Base-by-base conservation (phyloP, 92 coral and sea anemone genomes). In the Epizoanthus fatuus region DNA sequence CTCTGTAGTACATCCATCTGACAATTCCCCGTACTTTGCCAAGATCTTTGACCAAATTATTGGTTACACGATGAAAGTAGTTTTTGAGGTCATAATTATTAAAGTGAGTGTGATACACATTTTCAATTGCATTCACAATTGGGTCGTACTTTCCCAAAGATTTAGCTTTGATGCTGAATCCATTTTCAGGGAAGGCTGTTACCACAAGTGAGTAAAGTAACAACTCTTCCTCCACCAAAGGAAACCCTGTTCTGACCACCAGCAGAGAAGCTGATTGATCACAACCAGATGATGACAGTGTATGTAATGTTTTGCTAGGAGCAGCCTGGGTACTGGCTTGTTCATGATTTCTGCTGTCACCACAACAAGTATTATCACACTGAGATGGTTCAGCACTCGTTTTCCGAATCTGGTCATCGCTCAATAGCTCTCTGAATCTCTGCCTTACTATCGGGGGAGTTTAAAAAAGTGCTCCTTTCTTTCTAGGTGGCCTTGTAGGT, bases 1-100 rank as follows among this genome's bases (percentile, higher is more conserved):
- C 53, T 40, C 55, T 83, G 68, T 83, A 83, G 69, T 83, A 83
- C 81, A 72, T 56, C 87, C 87, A 79, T 13, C 84, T 79, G 55
- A 79, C 25, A 39, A 59, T 32, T 79, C 84, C 72, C 8, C 60
- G 57, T 29, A 62, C 16, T 60, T 79, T 79, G 32, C 84, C 74
- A 5, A 63, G 37, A 62, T 59, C 58, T 19, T 63, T 64, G 16
- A 80, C 74, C 16, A 80, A 80, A 64, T 80, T 80, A 65, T 64
- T 55, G 67, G 74, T 56, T 42, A 57, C 67, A 57, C 82, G 44
- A 74, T 84, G 72, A 68, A 84, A 73, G 67, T 73, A 84, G 73
- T 73, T 73, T 13, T 56, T 57, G 14, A 84, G 67, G 67, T 84
- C 60, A 84, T 73, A 49, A 74, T 20, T 84, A 12, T 56, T 72